Base-by-base conservation (phyloP, 2,888 invertebrate species). In the Spicauda simplicius region DNA sequence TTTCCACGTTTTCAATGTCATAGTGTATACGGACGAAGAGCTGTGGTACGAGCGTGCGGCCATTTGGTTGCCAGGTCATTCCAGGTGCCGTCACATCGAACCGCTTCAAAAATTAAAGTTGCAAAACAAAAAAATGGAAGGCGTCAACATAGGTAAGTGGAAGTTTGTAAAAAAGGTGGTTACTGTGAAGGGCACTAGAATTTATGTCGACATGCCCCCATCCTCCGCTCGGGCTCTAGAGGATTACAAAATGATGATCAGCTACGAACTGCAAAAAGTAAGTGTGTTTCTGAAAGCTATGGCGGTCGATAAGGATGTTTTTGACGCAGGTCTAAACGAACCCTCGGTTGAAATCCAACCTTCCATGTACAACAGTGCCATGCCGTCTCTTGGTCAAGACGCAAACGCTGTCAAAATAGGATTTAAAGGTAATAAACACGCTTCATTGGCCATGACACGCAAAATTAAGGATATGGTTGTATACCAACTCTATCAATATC, bases 201-300 rank as follows among this genome's bases (percentile, higher is more conserved):
- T 93, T 5, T 93, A 91, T 70, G 88, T 91, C 0, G 92, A 93
- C 58, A 89, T 93, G 82, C 91, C 90, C 0, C 88, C 90, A 12
- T 83, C 90, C 0, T 82, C 88, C 0, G 88, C 90, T 1, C 85
- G 87, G 12, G 85, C 85, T 1, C 77, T 93, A 2, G 89, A 89
- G 64, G 78, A 76, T 14, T 76, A 84, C 69, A 86, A 87, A 54
- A 88, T 90, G 87, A 73, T 79, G 74, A 77, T 93, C 25, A 91
- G 90, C 72, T 93, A 90, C 72, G 92, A 92, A 71, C 74, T 92
- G 57, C 87, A 90, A 67, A 89, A 91, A 73, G 92, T 93, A 1
- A 87, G 78, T 70, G 90, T 92, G 7, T 88, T 85, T 58, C 70
- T 90, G 10, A 91, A 86, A 77, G 84, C 88, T 0, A 80, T 83